Percentiles rank a stretch among this genome's conserved stretches.
Evolutionary conservation across 2,113 vertebrate species (phyloP).

Genomic region (Salvelinus fontinalis): DNA sequence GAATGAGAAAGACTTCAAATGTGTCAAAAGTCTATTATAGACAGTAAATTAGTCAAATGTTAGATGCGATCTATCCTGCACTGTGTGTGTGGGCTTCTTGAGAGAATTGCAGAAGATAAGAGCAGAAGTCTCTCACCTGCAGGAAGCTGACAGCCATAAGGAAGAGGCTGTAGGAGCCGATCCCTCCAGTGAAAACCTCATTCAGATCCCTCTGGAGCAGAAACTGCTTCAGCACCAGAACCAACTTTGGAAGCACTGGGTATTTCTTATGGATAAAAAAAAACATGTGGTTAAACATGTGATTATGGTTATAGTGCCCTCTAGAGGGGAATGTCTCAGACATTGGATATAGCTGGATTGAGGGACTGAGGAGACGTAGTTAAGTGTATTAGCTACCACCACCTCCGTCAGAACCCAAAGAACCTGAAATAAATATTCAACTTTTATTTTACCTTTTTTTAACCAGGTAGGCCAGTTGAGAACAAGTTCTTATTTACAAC

Average conservation of each 20-base stretch:
- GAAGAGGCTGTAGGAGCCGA: constrained; percentile 98
- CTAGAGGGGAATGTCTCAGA: background rate
- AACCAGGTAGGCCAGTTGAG: too few relatives aligned
- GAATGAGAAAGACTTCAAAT: too few relatives aligned
- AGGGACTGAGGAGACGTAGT: background rate
- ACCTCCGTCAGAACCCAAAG: background rate
- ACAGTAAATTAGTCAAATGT: too few relatives aligned
- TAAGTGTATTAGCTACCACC: background rate
- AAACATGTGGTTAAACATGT: background rate
- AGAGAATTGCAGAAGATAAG: background rate
- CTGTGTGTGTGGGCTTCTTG: background rate
- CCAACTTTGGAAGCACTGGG: constrained; percentile 93
- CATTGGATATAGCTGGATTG: background rate
- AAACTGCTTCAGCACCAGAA: constrained; percentile 98
- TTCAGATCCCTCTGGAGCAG: constrained; percentile 97
- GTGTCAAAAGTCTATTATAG: too few relatives aligned
- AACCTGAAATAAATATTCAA: background rate
- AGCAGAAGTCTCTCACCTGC: constrained; percentile 77
- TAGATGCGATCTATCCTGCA: too few relatives aligned
- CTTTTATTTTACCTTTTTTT: too few relatives aligned
- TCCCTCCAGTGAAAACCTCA: constrained; percentile 97
- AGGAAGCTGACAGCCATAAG: constrained; percentile 99
- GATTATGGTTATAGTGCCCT: background rate
- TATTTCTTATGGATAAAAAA: constrained; percentile 82
- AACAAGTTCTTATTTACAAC: too few relatives aligned